phyloP scores from a whole-genome alignment of 2,797 vertebrate genomes.

The Echeneis naucrates region DNA sequence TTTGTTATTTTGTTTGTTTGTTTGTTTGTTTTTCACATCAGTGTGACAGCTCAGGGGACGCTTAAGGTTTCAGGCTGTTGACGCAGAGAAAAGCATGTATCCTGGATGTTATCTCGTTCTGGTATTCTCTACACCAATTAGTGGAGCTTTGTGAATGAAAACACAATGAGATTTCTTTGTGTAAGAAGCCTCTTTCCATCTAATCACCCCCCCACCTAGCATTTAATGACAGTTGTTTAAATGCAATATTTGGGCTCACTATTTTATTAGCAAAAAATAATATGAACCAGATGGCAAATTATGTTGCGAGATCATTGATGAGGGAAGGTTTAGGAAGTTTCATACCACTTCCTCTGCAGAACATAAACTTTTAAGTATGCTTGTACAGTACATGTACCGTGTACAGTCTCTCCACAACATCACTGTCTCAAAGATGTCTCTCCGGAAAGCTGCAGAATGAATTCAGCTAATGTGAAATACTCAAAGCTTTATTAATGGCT shows the following conservation, averaged over 20 bases:
- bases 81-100: constrained; percentile 11
- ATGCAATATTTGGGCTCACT: too few relatives aligned
- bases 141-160: constrained; percentile 15
- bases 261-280: constrained; percentile 5
- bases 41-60: constrained; percentile 25
- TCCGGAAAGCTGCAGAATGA: constrained; percentile 17
- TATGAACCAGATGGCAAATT: constrained; percentile 3
- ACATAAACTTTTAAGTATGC: not conserved
- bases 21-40: constrained; percentile 41
- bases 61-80: constrained; percentile 15
- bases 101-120: constrained; percentile 15
- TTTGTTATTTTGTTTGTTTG: too few relatives aligned
- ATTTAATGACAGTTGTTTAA: not conserved
- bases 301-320: constrained; percentile 11
- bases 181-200: not conserved
- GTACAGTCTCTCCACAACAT: constrained; percentile 9
- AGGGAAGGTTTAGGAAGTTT: not conserved
- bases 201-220: too few relatives aligned
- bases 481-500: constrained; percentile 27
- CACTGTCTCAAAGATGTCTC: constrained; percentile 10
- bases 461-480: constrained; percentile 61
- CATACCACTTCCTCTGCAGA: not conserved
- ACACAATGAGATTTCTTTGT: not conserved
- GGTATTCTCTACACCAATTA: constrained; percentile 30
- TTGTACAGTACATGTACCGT: not conserved